A percentile compares a stretch with the other conserved stretches of the same genome.
phyloP scores from a whole-genome alignment of 2,888 invertebrate genomes.

The Keiferia lycopersicella region DNA sequence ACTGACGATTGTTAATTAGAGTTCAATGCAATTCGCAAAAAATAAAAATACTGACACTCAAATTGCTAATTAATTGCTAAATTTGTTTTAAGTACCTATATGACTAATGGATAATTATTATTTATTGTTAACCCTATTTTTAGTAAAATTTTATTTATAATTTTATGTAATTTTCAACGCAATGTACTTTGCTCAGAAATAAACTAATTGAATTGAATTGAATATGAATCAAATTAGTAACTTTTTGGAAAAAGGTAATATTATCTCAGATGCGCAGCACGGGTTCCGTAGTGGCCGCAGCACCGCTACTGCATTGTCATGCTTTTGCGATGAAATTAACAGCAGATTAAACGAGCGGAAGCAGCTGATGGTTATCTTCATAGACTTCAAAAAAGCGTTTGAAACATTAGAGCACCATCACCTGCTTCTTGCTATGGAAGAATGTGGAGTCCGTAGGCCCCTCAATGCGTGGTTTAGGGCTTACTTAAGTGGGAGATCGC shows the following conservation, averaged over 20 bases:
- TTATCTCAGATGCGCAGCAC: conserved; percentile 27
- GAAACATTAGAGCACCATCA: conserved; percentile 31
- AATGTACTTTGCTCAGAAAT: too few relatives aligned
- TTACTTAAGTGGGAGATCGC: background rate
- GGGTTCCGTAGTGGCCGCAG: conserved; percentile 28
- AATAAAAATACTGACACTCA: too few relatives aligned
- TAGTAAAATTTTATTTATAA: too few relatives aligned
- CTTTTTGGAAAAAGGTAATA: conserved; percentile 25
- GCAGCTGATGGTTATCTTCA: conserved; percentile 27
- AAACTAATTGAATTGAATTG: too few relatives aligned
- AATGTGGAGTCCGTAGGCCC: background rate
- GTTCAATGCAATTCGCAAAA: too few relatives aligned
- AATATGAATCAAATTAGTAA: conserved; percentile 24
- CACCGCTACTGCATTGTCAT: conserved; percentile 24
- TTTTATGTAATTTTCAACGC: too few relatives aligned
- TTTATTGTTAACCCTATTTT: too few relatives aligned
- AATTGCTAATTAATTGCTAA: too few relatives aligned
- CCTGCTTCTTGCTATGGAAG: conserved; percentile 18
- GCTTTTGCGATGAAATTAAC: conserved; percentile 29
- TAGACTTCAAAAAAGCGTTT: conserved; percentile 34
- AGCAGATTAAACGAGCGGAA: conserved; percentile 20
- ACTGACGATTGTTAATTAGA: too few relatives aligned
- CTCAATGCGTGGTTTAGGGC: background rate
- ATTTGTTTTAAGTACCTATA: too few relatives aligned
- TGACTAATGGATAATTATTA: too few relatives aligned